Conservation (phyloP, 2,113 vertebrate genomes). For the Leiothrix lutea region DNA sequence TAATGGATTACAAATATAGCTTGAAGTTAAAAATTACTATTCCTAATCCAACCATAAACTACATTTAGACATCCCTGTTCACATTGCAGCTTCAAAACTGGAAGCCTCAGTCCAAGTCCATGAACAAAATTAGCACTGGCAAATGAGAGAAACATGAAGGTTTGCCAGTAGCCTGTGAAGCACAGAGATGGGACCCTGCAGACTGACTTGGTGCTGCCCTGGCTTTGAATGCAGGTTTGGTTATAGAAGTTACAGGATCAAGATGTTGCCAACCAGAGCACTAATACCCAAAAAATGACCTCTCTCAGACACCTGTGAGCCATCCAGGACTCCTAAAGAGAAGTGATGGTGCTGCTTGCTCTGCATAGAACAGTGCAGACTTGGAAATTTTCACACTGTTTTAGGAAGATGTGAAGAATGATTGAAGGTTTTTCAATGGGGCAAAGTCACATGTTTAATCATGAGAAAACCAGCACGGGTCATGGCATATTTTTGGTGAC, state of each 20-base stretch:
- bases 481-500: background rate
- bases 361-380: background rate
- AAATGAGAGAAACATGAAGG: background rate
- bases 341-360: background rate
- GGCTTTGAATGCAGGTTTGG: background rate
- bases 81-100: background rate
- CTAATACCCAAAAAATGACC: background rate
- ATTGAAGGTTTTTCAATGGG: background rate
- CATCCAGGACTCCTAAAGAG: background rate
- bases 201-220: background rate
- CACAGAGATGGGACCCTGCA: background rate
- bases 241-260: background rate
- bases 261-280: background rate
- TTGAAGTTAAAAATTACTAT: background rate
- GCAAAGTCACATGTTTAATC: background rate
- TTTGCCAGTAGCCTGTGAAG: background rate
- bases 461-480: background rate
- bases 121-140: background rate
- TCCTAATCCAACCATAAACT: background rate
- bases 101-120: background rate
- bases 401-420: background rate
- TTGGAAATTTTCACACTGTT: background rate
- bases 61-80: background rate
- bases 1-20: background rate
- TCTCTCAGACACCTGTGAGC: background rate